phyloP scores from a whole-genome alignment of 1,140 invertebrate species.

The Proales similis region DNA sequence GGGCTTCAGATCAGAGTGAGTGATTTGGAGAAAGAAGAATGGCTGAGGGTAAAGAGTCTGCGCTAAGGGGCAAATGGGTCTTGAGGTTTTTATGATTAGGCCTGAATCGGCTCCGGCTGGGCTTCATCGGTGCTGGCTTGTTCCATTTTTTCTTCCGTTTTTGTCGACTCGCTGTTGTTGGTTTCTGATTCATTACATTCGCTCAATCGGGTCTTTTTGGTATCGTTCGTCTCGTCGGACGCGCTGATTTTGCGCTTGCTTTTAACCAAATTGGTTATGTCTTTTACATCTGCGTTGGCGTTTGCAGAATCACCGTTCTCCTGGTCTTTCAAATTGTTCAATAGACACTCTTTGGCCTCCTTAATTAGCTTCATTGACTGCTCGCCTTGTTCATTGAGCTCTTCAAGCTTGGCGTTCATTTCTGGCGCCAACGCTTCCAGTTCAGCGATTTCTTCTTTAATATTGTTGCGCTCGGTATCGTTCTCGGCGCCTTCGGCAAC shows the following conservation, averaged over 20 bases:
- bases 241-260: slow-evolving; percentile 25
- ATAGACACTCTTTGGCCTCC: slow-evolving; percentile 32
- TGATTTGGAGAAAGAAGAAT: too few relatives aligned
- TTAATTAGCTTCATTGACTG: slow-evolving; percentile 29
- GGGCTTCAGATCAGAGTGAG: too few relatives aligned
- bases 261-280: slow-evolving; percentile 29
- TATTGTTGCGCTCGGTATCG: slow-evolving; percentile 24
- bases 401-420: slow-evolving; percentile 34
- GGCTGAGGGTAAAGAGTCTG: too few relatives aligned
- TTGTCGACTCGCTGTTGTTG: too few relatives aligned
- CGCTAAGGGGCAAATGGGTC: too few relatives aligned
- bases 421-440: slow-evolving; percentile 25
- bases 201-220: slow-evolving; percentile 27
- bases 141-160: too few relatives aligned
- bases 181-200: too few relatives aligned
- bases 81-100: too few relatives aligned
- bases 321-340: slow-evolving; percentile 8
- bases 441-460: slow-evolving; percentile 31
- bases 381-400: slow-evolving; percentile 25
- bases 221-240: slow-evolving; percentile 9
- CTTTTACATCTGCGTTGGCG: slow-evolving; percentile 24
- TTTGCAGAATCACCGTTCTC: neutral
- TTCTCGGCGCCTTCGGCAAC: slow-evolving; percentile 22
- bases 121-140: too few relatives aligned
- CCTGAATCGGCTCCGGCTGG: too few relatives aligned